Evolutionary conservation across 2,113 vertebrate species (phyloP).

Genomic region (Rhinogobius similis): DNA sequence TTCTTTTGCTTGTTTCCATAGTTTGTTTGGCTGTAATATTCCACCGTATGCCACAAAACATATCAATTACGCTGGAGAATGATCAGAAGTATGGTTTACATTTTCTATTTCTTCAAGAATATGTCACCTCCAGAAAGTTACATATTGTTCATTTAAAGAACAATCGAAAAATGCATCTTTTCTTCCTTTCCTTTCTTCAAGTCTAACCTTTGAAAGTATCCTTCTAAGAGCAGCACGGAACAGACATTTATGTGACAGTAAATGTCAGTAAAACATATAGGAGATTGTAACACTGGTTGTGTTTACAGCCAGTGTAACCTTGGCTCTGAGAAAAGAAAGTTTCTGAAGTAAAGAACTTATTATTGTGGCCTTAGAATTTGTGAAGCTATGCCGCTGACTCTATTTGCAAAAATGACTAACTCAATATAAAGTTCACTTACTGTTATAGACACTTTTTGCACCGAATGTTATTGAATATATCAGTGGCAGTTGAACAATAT

Average conservation of each 20-base stretch:
- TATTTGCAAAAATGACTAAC: background rate
- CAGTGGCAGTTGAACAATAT: no score
- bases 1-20: no score
- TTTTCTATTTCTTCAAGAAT: no score
- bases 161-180: no score
- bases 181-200: no score
- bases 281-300: background rate
- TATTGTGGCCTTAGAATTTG: background rate
- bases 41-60: no score
- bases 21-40: no score
- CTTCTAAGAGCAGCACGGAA: background rate
- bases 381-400: background rate
- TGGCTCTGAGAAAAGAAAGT: background rate
- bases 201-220: background rate
- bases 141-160: no score
- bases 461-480: no score
- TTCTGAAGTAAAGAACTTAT: background rate
- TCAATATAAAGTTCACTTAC: background rate
- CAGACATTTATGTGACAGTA: background rate
- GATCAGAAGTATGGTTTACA: no score
- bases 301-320: background rate
- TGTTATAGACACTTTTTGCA: background rate
- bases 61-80: no score
- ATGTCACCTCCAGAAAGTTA: no score
- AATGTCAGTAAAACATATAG: conserved; percentile 2